Conservation (phyloP, 2,797 vertebrate species). For the Ctenosaura bakeri region DNA sequence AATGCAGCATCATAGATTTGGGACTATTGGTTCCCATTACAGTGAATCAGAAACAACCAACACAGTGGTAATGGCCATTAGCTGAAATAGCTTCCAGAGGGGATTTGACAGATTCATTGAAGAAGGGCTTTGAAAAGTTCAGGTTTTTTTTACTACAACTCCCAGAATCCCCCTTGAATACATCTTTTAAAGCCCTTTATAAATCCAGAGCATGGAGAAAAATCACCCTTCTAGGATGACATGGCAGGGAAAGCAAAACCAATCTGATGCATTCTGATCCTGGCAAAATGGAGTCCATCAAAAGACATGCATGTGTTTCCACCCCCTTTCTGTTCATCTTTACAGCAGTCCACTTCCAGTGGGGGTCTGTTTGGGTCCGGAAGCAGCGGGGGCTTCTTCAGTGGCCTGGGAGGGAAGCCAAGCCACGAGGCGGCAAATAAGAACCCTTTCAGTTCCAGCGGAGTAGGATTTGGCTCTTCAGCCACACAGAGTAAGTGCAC, state of each 20-base stretch:
- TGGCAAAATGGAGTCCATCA: neutral
- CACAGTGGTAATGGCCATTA: neutral
- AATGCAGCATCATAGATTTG: too few species aligned
- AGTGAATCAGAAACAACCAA: neutral
- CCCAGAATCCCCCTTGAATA: too few species aligned
- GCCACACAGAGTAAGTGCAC: slow-evolving; percentile 78
- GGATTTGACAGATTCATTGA: neutral
- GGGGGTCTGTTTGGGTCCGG: slow-evolving; percentile 87
- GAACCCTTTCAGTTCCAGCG: slow-evolving; percentile 90
- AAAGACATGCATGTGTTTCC: neutral
- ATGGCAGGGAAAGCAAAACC: too few species aligned
- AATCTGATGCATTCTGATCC: too few species aligned
- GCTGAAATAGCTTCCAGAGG: neutral
- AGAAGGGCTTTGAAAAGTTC: too few species aligned
- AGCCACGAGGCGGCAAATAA: slow-evolving; percentile 96
- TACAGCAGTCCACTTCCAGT: slow-evolving; percentile 81
- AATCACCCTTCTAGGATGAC: too few species aligned
- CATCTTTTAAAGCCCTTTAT: too few species aligned
- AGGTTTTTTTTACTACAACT: too few species aligned
- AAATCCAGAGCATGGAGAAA: too few species aligned
- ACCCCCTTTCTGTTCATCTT: slow-evolving; percentile 37
- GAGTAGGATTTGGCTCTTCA: slow-evolving; percentile 86
- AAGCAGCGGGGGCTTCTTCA: slow-evolving; percentile 88
- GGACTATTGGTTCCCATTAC: too few species aligned
- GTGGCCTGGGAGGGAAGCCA: slow-evolving; percentile 95